Base-by-base conservation (phyloP, 2,888 invertebrate genomes). In the Cosmia trapezina region DNA sequence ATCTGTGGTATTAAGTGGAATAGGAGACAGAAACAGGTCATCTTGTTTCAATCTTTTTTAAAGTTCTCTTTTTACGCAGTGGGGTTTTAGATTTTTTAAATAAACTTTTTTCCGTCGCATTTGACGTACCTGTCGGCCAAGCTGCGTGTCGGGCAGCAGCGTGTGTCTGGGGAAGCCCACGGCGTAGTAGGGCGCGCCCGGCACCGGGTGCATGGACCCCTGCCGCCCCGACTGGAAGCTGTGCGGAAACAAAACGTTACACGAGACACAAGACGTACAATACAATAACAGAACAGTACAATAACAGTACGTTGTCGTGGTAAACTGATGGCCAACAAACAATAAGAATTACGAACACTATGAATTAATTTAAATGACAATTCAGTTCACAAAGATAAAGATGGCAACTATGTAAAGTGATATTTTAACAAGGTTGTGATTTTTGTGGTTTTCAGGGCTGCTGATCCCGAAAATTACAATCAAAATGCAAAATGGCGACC, bases 141-240 rank as follows among this genome's bases (percentile, higher is more conserved):
- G 97, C 73, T 98, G 97, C 85, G 97, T 98, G 92, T 99, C 98
- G 0, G 99, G 99, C 83, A 99, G 95, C 94, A 98, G 98, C 93
- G 97, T 98, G 87, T 97, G 97, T 17, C 98, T 96, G 37, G 98
- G 98, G 94, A 98, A 98, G 28, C 98, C 98, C 53, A 98, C 98
- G 4, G 98, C 98, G 93, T 98, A 98, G 94, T 98, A 98, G n/a
- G 98, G 97, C 81, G 97, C 97, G 28, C 98, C 98, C 2, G 98
- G 98, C 94, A 97, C 97, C 54, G 98, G 98, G 95, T 98, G 98
- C 83, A 97, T 97, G 51, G 97, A 93, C 37, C 97, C 97, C 96
- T 99, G 99, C 81, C 98, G 97, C 0, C 99, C 99, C 60, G 98
- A 98, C 78, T 97, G 97, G 94, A 99, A 98, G 89, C 98, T 98